Evolutionary conservation across 2,888 invertebrate species (phyloP), one percentile per base, ranked within the genome.

Genomic region (Furcula furcula): DNA sequence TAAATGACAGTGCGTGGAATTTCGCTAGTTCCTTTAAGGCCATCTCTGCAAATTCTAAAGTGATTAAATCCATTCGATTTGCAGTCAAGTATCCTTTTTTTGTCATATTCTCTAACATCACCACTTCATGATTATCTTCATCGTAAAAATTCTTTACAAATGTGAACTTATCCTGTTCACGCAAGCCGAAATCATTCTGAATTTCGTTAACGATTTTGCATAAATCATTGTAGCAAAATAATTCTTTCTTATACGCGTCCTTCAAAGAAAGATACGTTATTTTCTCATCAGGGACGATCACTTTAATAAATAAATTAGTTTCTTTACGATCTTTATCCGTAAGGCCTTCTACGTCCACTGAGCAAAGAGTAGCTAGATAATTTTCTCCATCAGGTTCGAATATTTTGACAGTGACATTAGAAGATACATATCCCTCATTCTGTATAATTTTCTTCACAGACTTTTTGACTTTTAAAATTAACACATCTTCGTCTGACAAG

Each of bases 261-360:
- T 42, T 25, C 2, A 71, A 11, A 11, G 55, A 40, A 7, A 65
- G 0, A n/a, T 59, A 23, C 0, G 50, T 38, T 3, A 60, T 21
- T 27, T 49, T 27, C 9, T 52, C 48, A 4, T 36, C 38, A 3
- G 51, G 32, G 1, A 60, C 36, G 3, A 52, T 53, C n/a, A 61
- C 54, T 40, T 77, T 77, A 7, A 76, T 34, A 20, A 76, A 76
- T 5, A 76, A 36, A 32, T 72, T 49, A 1, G 51, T 57, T 43
- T 64, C 61, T 36, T 67, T 68, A 0, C 40, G 30, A 0, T 46
- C 61, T 2, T 45, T 26, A 4, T 27, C 26, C 0, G 65, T 65
- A 46, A 45, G 29, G 0, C 69, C 75, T 40, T 54, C 49, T 7
- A 77, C 50, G 11, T 63, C 46, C 1, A 68, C 44, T 50, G 65